Base-by-base conservation (phyloP, 2,888 invertebrate genomes). In the Halictus quadricinctus region DNA sequence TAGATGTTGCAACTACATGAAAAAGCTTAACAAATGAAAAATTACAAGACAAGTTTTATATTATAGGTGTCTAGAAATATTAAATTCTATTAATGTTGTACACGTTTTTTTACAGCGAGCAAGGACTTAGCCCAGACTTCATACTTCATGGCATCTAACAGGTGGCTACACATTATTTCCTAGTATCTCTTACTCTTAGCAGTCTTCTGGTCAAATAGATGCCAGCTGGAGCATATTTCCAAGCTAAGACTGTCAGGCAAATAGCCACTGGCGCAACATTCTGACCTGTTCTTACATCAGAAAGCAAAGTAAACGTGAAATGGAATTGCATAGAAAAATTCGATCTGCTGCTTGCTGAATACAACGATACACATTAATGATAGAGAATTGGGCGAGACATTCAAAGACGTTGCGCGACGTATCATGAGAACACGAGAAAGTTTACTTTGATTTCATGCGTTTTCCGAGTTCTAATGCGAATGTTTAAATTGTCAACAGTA, bases 61-160 rank as follows among this genome's bases (percentile, higher is more conserved):
- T 48, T 50, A 15, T 13, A 69, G 41, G 43, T n/a, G 5, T 41
- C 36, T 70, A 29, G 36, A 13, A 54, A 15, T 36, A 54, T 46
- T 13, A 41, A 29, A 58, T 70, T 21, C 21, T 69, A 80, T 58
- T 79, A 43, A 80, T 81, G 43, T 74, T 13, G 18, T 78, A 15
- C 69, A 3, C 72, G 75, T 83, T 83, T 64, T 81, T 75, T 94
- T 93, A 54, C 96, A 98, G 98, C 99, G 85, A 98, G 98, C 94
- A 99, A 99, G 95, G 99, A 99, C 95, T 96, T 99, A 93, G 98
- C 99, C 78, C 99, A 99, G 95, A 99, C 99, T 46, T 99, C 99
- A 6, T 99, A 99, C 95, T 99, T 99, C 95, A 98, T 99, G 97
- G 99, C 99, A 89, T 99, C 99, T 77, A 99, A 99, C 96, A 98